phyloP scores from a whole-genome alignment of 2,113 vertebrate species.

The Salvelinus sp. region DNA sequence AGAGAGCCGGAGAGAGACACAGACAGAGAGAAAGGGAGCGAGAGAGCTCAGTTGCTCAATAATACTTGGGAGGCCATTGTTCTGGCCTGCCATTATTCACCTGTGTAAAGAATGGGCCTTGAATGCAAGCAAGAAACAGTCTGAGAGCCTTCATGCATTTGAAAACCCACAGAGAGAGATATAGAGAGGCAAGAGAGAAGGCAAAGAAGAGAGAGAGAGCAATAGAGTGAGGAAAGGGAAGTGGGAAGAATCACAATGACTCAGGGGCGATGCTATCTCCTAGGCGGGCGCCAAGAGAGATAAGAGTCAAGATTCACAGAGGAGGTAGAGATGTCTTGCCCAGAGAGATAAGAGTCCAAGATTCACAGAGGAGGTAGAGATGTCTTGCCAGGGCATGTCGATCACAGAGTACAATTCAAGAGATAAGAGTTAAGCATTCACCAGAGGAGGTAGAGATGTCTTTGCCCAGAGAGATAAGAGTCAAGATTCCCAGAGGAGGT shows the following conservation, averaged over 20 bases:
- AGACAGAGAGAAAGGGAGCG: constrained; percentile 14
- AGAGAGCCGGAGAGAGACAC: constrained; percentile 8
- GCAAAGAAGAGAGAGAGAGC: neutral
- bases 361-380: too few relatives aligned
- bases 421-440: neutral
- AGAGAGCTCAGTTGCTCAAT: constrained; percentile 51
- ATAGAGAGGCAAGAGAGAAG: neutral
- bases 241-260: neutral
- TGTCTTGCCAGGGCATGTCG: neutral
- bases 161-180: constrained; percentile 25
- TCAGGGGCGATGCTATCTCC: too few relatives aligned
- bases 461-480: neutral
- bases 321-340: too few relatives aligned
- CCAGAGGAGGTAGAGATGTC: too few relatives aligned
- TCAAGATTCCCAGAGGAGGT: too few relatives aligned
- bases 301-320: too few relatives aligned
- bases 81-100: constrained; percentile 67
- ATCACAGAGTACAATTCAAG: too few relatives aligned
- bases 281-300: neutral
- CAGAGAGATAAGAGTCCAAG: neutral
- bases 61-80: constrained; percentile 70
- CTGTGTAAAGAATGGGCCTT: constrained; percentile 40
- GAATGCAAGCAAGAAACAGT: neutral
- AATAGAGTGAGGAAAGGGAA: neutral
- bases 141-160: constrained; percentile 13